Base-by-base conservation (phyloP, 2,797 vertebrate species). In the Falco cherrug region DNA sequence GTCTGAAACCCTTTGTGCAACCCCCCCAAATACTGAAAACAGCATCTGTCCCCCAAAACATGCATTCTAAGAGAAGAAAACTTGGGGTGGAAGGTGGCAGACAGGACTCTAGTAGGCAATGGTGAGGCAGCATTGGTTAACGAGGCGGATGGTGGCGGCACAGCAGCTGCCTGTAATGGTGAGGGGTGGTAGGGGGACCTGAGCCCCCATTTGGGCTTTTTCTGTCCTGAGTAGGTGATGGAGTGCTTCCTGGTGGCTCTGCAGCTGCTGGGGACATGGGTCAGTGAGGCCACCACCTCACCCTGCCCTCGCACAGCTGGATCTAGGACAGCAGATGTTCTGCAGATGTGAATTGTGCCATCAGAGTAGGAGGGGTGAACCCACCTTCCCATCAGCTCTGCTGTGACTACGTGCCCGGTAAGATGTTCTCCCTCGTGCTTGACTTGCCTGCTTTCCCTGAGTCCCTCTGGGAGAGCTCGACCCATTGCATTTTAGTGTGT, bases 401-500 rank as follows among this genome's bases (percentile, higher is more conserved):
- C 77, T 4, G 51, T 5, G n/a, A 10, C 35, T 3, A 0, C 0
- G 5, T 16, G 51, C 61, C 48, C 3, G 22, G 48, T 25, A 8
- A 26, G 59, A n/a, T 5, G 6, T 17, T 29, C 18, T 31, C 13
- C 20, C 7, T 2, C 1, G 17, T 1, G 29, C 4, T 45, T 10
- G 45, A 11, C 35, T 73, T 74, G 68, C 47, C 11, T 1, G 2
- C 33, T 50, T 24, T 20, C 39, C 31, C 3, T 2, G 22, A 2
- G 25, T 16, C 25, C 35, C 54, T 16, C 50, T 22, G 45, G 54
- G 50, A 56, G 16, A 11, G 9, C 51, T 1, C 29, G 4, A 26
- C 18, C 48, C 17, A 1, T 7, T 6, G 3, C 6, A 0, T 64
- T 28, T 31, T 10, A 14, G 5, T 7, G 2, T 0, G 3, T 5